These are phyloP conservation scores for Gnathonemus longibarbis DNA, from an alignment of 2,113 vertebrate genomes.

Conservation along the genomic window DNA sequence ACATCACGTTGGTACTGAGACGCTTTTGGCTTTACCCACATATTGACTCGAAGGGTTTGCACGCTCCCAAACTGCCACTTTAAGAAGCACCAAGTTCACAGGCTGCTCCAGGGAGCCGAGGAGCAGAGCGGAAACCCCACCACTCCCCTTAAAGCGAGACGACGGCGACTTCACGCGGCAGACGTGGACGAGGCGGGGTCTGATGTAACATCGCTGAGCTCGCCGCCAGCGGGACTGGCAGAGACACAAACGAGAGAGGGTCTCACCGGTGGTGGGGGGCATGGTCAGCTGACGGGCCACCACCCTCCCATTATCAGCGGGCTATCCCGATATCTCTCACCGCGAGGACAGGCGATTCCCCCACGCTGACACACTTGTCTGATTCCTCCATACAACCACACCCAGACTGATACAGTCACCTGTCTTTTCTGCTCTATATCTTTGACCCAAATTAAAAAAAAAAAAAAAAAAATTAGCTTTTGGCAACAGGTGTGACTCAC, in stretches of 20 bases:
- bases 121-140: background rate
- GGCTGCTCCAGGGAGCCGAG: background rate
- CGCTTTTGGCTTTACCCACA: background rate
- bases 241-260: background rate
- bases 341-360: background rate
- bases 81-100: background rate
- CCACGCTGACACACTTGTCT: background rate
- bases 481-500: background rate
- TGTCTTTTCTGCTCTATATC: background rate
- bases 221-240: background rate
- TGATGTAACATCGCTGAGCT: background rate
- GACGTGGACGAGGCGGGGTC: background rate
- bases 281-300: background rate
- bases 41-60: background rate
- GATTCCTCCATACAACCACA: background rate
- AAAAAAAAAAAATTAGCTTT: background rate
- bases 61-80: background rate
- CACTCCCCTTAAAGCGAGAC: background rate
- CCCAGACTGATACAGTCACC: slow-evolving; percentile 5
- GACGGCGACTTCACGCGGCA: background rate
- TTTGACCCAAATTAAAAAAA: background rate
- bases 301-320: background rate
- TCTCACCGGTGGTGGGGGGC: background rate
- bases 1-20: background rate
- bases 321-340: background rate